phyloP scores from a whole-genome alignment of 1,140 invertebrate genomes.

The Bathynomus jamesi region DNA sequence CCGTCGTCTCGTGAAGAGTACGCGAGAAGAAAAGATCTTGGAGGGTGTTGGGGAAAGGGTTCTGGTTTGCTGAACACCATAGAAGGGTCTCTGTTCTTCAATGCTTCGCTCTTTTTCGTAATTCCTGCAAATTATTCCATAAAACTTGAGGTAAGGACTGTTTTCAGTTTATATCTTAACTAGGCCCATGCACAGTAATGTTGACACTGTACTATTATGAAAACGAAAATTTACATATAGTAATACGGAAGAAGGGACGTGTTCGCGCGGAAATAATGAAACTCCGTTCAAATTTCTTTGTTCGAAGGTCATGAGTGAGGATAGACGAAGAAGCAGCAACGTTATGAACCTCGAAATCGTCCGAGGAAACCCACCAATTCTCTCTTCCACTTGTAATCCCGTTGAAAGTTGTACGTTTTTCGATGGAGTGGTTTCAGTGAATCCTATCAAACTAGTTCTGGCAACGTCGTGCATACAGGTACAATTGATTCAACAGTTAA shows the following conservation, averaged over 20 bases:
- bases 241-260: too few species aligned
- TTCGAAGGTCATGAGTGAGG: neutral
- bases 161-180: too few species aligned
- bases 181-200: too few species aligned
- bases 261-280: too few species aligned
- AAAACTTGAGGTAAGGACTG: neutral
- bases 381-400: neutral
- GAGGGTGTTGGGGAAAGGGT: neutral
- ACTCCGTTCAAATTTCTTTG: too few species aligned
- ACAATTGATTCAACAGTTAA: too few species aligned
- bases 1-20: neutral
- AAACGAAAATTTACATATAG: too few species aligned
- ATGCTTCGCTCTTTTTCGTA: neutral
- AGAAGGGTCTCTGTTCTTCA: neutral
- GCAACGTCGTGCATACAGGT: too few species aligned
- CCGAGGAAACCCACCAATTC: neutral
- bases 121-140: neutral
- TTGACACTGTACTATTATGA: too few species aligned
- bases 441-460: neutral
- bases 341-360: neutral
- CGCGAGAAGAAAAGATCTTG: neutral
- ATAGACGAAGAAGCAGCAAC: neutral
- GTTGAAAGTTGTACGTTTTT: neutral
- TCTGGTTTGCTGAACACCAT: neutral
- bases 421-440: neutral